These are phyloP conservation scores for Trachops cirrhosus DNA, from an alignment of 2,797 vertebrate genomes.

Conservation along the genomic window DNA sequence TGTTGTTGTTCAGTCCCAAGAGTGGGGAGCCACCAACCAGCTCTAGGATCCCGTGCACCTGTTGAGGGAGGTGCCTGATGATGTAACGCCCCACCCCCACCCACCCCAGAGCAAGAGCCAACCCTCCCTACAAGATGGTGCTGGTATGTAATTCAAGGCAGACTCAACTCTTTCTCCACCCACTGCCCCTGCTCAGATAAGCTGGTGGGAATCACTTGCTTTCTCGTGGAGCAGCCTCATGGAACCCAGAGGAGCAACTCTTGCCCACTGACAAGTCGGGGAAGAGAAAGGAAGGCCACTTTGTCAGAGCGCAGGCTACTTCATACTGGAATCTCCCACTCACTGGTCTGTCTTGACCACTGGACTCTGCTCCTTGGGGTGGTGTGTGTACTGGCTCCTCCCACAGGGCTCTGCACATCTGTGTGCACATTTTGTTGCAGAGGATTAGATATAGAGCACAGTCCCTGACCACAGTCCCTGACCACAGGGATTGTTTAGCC, in stretches of 20 bases:
- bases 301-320: accelerated
- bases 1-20: neutral
- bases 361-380: neutral
- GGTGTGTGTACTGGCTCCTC: neutral
- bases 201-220: neutral
- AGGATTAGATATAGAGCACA: neutral
- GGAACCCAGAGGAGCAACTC: neutral
- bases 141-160: neutral
- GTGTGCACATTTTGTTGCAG: neutral
- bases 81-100: too few relatives aligned
- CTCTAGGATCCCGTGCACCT: neutral
- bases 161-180: neutral
- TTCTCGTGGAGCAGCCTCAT: neutral
- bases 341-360: neutral
- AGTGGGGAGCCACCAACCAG: neutral
- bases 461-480: neutral
- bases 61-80: neutral
- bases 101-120: neutral
- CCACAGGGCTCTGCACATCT: neutral
- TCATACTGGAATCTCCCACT: neutral
- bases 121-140: neutral
- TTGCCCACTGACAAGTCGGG: neutral
- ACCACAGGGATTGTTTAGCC: neutral
- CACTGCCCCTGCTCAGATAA: neutral
- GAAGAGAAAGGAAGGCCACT: neutral